Evolutionary conservation across 2,113 vertebrate species (phyloP).

Genomic region (Scartelaos histophorus): DNA sequence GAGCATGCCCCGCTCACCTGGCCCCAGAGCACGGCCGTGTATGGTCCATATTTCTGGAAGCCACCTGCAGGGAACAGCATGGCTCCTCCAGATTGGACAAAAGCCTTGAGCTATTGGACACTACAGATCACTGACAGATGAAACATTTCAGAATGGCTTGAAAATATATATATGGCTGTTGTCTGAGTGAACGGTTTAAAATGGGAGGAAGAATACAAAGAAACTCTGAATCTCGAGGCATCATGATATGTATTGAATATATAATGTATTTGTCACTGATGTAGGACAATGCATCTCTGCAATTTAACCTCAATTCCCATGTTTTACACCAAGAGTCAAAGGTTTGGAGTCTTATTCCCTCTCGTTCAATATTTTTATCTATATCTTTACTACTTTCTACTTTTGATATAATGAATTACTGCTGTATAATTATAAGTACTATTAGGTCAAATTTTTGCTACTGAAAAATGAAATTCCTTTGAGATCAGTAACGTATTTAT

Average conservation of each 20-base stretch:
- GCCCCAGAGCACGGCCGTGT: conserved; percentile 9
- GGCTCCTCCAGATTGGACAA: conserved; percentile 1
- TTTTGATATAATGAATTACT: no score
- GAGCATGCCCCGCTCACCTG: conserved; percentile 15
- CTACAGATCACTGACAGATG: conserved; percentile 9
- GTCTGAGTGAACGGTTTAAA: background rate
- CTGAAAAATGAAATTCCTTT: no score
- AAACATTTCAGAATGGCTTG: background rate
- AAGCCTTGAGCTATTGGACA: conserved; percentile 7
- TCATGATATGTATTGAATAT: background rate
- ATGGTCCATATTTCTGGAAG: conserved; percentile 15
- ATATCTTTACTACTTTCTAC: no score
- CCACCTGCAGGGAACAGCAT: conserved; percentile 2
- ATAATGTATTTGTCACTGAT: background rate
- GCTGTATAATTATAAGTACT: no score
- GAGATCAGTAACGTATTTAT: no score
- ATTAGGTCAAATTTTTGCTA: no score
- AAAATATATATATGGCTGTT: background rate
- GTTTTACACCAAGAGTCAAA: background rate
- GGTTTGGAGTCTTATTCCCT: no score
- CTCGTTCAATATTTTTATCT: no score
- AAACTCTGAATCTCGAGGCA: background rate
- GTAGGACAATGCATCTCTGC: background rate
- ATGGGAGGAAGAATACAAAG: background rate
- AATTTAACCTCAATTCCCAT: background rate